Percentiles rank a stretch among this genome's conserved stretches.
These are phyloP conservation scores for Lysandra bellargus DNA, from an alignment of 2,888 invertebrate species.

Conservation along the genomic window DNA sequence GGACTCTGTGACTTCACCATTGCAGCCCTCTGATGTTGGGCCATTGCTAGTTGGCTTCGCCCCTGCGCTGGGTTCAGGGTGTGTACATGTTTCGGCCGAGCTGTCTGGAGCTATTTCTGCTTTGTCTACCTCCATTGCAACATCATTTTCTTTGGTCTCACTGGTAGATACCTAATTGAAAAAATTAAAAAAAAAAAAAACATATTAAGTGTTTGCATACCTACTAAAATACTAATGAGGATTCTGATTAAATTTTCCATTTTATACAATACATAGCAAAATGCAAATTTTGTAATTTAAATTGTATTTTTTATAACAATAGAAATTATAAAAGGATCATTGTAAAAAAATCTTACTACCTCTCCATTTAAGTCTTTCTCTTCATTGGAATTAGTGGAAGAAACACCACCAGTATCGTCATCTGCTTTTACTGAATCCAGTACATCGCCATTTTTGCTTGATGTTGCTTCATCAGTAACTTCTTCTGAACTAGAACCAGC, in stretches of 20 bases:
- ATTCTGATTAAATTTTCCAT: no score
- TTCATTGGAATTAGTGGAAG: conserved; percentile 69
- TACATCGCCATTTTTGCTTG: conserved; percentile 61
- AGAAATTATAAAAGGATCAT: no score
- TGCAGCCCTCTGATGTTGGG: conserved; percentile 54
- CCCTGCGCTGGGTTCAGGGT: conserved; percentile 69
- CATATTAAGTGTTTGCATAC: no score
- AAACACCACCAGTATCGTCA: conserved; percentile 73
- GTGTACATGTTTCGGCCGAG: conserved; percentile 66
- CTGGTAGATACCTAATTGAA: conserved; percentile 70
- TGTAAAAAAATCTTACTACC: conserved; percentile 47
- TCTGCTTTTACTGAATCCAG: conserved; percentile 52
- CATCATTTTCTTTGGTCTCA: conserved; percentile 54
- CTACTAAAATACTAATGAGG: no score
- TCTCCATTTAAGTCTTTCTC: conserved; percentile 72
- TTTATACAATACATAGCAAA: no score
- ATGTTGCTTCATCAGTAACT: conserved; percentile 55
- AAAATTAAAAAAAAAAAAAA: not conserved
- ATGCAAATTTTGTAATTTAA: no score
- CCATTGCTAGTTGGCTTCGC: conserved; percentile 55
- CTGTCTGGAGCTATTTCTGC: conserved; percentile 65
- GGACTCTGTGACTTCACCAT: conserved; percentile 73
- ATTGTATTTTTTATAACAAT: no score
- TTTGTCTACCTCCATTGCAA: conserved; percentile 58
- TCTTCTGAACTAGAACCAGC: conserved; percentile 67